These are phyloP conservation scores for Leptogaster cylindrica DNA, from an alignment of 2,888 invertebrate species.

Conservation along the genomic window DNA sequence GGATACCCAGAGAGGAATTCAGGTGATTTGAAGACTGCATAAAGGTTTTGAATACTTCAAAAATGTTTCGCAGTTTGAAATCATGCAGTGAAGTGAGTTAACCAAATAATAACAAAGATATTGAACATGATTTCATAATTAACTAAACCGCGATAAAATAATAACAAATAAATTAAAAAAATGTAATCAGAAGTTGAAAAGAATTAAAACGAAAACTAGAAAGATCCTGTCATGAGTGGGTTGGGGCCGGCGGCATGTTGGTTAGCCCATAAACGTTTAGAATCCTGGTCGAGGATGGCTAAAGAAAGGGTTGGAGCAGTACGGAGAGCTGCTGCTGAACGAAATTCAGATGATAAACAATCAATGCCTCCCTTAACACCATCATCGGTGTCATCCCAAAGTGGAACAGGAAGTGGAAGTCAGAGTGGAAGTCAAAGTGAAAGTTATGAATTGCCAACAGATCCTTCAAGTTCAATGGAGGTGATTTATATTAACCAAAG, in stretches of 20 bases:
- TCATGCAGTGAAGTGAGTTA: constrained; percentile 13
- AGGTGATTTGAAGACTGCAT: too few species aligned
- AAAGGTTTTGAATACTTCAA: too few species aligned
- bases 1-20: too few species aligned
- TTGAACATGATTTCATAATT: constrained; percentile 7
- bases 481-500: constrained; percentile 51
- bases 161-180: constrained; percentile 24
- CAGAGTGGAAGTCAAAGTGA: constrained; percentile 59
- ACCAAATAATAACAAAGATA: background rate
- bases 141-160: background rate
- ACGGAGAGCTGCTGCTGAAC: constrained; percentile 59
- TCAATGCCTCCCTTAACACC: constrained; percentile 60
- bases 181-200: constrained; percentile 1
- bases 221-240: constrained; percentile 65
- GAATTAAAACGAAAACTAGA: constrained; percentile 21
- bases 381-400: constrained; percentile 60
- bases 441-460: constrained; percentile 60
- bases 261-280: constrained; percentile 78
- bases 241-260: constrained; percentile 77
- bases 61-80: too few species aligned
- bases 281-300: constrained; percentile 78
- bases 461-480: constrained; percentile 55
- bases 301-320: constrained; percentile 67
- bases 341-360: constrained; percentile 57
- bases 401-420: constrained; percentile 58